Percentiles rank a stretch among this genome's conserved stretches.
These are phyloP conservation scores for Bubo bubo DNA, from an alignment of 2,113 vertebrate genomes.

Conservation along the genomic window DNA sequence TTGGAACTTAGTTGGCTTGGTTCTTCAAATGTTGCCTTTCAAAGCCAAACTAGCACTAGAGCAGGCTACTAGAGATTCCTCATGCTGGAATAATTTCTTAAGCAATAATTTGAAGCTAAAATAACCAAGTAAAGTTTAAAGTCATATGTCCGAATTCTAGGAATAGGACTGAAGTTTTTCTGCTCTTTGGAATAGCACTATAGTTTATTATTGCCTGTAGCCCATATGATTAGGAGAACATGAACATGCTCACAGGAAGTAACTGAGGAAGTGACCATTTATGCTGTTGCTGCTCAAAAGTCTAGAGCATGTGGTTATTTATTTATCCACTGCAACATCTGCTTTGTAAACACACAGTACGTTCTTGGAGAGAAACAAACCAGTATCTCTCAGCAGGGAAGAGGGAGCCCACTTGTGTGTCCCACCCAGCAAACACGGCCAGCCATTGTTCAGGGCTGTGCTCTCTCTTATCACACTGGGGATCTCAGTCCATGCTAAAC, in stretches of 20 bases:
- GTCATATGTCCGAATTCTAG: background rate
- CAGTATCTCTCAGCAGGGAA: conserved; percentile 11
- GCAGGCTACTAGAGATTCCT: background rate
- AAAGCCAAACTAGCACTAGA: background rate
- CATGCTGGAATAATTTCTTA: background rate
- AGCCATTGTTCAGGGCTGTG: background rate
- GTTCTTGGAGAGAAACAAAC: conserved; percentile 8
- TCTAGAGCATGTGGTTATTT: conserved; percentile 22
- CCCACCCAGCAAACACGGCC: background rate
- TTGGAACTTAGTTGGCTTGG: background rate
- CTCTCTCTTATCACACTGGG: background rate
- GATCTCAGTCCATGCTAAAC: background rate
- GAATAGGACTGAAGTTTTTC: background rate
- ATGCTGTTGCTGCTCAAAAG: background rate
- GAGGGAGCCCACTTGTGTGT: background rate
- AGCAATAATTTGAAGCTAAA: background rate
- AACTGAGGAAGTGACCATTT: conserved; percentile 28
- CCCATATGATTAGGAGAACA: background rate
- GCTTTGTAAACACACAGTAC: background rate
- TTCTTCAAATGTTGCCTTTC: background rate
- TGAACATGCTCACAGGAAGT: background rate
- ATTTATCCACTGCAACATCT: conserved; percentile 49
- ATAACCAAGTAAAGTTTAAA: background rate
- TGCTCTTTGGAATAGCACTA: background rate
- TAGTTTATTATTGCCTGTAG: background rate